Conservation (phyloP, 2,888 invertebrate genomes). For the Apodemia zela region DNA sequence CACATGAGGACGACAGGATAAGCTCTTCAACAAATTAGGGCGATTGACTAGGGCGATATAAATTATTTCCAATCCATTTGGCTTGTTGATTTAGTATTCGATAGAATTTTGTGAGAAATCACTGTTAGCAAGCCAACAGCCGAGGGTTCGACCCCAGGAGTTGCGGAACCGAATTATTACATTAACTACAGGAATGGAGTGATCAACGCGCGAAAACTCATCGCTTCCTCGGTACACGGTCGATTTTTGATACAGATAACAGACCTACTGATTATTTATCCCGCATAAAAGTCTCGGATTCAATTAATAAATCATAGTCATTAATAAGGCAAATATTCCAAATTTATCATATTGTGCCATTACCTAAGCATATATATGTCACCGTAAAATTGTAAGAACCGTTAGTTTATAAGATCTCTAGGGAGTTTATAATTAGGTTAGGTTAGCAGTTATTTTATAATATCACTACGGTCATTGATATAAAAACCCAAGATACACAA, state of each 20-base stretch:
- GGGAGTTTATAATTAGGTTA: too few species aligned
- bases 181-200: conserved; percentile 66
- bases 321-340: too few species aligned
- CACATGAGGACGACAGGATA: neutral
- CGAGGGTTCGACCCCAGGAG: conserved; percentile 61
- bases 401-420: too few species aligned
- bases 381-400: too few species aligned
- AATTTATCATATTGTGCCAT: too few species aligned
- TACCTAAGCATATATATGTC: too few species aligned
- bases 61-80: conserved; percentile 11
- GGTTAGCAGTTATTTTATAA: too few species aligned
- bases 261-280: neutral
- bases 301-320: too few species aligned
- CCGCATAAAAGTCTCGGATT: too few species aligned
- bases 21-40: conserved; percentile 1
- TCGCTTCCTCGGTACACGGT: conserved; percentile 65
- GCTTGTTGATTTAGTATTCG: conserved; percentile 21
- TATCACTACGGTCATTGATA: too few species aligned
- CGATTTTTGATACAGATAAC: neutral
- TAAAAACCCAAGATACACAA: too few species aligned
- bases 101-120: conserved; percentile 38
- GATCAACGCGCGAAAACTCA: conserved; percentile 68
- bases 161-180: conserved; percentile 64
- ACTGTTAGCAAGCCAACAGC: conserved; percentile 55
- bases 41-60: neutral